These are phyloP conservation scores for Lucifuga dentata DNA, from an alignment of 2,113 vertebrate species.

Conservation along the genomic window DNA sequence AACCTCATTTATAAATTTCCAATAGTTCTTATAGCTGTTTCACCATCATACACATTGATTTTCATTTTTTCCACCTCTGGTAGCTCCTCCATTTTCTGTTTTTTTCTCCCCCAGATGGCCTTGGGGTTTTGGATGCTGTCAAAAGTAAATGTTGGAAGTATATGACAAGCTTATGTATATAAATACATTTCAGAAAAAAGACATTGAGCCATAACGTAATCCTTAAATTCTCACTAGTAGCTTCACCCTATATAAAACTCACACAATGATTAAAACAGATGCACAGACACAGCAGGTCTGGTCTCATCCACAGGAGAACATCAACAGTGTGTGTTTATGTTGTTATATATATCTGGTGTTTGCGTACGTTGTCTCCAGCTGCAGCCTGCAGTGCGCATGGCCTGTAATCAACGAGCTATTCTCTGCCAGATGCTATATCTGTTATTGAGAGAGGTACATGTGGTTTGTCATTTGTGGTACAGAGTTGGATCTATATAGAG, in stretches of 20 bases:
- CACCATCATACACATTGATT: too few species aligned
- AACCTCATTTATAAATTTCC: too few species aligned
- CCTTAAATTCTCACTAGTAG: constrained; percentile 12
- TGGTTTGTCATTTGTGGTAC: constrained; percentile 60
- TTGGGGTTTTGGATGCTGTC: too few species aligned
- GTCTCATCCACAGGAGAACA: constrained; percentile 4
- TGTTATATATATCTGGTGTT: constrained; percentile 32
- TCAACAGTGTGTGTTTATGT: constrained; percentile 28
- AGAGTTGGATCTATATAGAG: constrained; percentile 51
- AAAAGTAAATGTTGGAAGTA: too few species aligned
- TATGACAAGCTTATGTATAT: too few species aligned
- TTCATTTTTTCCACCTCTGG: too few species aligned
- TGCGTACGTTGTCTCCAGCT: constrained; percentile 51
- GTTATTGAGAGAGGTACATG: constrained; percentile 58
- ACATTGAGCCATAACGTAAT: not conserved
- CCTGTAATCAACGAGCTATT: constrained; percentile 75
- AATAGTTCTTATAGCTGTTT: too few species aligned
- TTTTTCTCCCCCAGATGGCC: too few species aligned
- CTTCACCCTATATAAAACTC: constrained; percentile 26
- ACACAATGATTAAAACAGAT: constrained; percentile 6
- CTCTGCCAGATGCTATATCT: constrained; percentile 77
- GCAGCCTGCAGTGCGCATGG: constrained; percentile 31
- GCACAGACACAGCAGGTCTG: not conserved
- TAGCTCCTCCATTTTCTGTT: too few species aligned
- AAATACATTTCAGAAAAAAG: constrained; percentile 4